Evolutionary conservation across 2,888 invertebrate genomes (phyloP), one percentile per base, ranked within the genome.

Genomic region (Eristalis intricaria): DNA sequence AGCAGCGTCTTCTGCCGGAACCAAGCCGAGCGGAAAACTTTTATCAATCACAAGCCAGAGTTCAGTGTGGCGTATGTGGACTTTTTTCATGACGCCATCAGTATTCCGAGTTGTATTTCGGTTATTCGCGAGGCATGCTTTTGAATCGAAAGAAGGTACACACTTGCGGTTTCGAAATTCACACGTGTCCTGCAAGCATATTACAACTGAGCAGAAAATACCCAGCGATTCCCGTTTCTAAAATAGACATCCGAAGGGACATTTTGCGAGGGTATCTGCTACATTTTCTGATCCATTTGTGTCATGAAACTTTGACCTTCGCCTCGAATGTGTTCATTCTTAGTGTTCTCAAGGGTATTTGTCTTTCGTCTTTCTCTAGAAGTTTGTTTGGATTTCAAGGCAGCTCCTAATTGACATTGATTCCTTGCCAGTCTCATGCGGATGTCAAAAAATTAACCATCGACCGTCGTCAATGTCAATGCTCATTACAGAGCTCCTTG

Each of bases 1-100:
- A 43, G 8, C 26, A 26, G 15, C 38, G 19, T n/a, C 13, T 26
- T 38, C 60, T 74, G 10, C 58, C 22, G 22, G 11, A 74, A 75
- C 38, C 11, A n/a, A 32, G 11, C 19, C n/a, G 65, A 50, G 22
- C 29, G 50, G 50, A 75, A n/a, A 74, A 73, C 83, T 79, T 60
- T 74, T 80, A 29, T 71, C 70, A 75, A 84, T 75, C 84, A 75
- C 7, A 63, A 75, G 40, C 40, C 70, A 61, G 19, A 60, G 73
- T 23, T 0, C 38, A 84, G 79, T 79, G 15, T 64, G 84, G 69
- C 84, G 84, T 84, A 84, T 78, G 84, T 61, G 79, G 35, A 43
- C 40, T 65, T 60, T 79, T 84, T 84, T 58, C 1, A 1, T 2
- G 38, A 4, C 58, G 8, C 38, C 65, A 15, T 50, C 10, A n/a